These are phyloP conservation scores for Osmerus eperlanus DNA, from an alignment of 2,113 vertebrate genomes.

Conservation along the genomic window DNA sequence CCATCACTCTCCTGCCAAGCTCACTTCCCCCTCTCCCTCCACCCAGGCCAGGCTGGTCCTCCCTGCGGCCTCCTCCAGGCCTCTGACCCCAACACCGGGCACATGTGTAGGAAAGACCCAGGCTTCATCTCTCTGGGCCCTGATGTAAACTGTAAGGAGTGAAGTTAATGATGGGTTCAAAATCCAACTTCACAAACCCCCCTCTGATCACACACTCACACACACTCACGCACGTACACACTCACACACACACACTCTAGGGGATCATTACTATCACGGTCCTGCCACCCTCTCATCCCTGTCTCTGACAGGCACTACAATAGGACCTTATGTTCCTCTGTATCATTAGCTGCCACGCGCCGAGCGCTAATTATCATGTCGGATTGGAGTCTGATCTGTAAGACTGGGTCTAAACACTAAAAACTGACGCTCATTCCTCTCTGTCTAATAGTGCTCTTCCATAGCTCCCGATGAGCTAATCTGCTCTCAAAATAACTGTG, in stretches of 20 bases:
- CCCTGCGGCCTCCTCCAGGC: conserved; percentile 45
- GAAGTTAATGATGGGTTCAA: conserved; percentile 59
- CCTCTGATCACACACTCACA: neutral
- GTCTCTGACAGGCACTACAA: conserved; percentile 13
- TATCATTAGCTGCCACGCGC: neutral
- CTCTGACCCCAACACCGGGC: conserved; percentile 58
- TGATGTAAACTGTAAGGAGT: conserved; percentile 56
- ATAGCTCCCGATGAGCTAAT: conserved; percentile 18
- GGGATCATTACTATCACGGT: conserved; percentile 20
- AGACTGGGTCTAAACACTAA: neutral
- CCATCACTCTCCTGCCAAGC: conserved; percentile 56
- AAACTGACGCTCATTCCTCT: neutral
- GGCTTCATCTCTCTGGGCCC: conserved; percentile 62
- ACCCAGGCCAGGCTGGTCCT: conserved; percentile 37
- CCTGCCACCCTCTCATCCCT: neutral
- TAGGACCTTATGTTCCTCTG: conserved; percentile 10
- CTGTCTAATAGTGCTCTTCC: neutral
- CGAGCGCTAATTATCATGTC: conserved; percentile 1
- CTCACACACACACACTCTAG: neutral
- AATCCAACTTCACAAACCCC: neutral
- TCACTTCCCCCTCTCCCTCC: conserved; percentile 40
- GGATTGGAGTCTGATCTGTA: conserved; percentile 31
- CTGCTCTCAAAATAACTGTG: conserved; percentile 22
- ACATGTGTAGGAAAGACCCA: conserved; percentile 46
- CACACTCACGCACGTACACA: neutral